Conservation (phyloP, 2,888 invertebrate species). For the Bimastos eiseni region DNA sequence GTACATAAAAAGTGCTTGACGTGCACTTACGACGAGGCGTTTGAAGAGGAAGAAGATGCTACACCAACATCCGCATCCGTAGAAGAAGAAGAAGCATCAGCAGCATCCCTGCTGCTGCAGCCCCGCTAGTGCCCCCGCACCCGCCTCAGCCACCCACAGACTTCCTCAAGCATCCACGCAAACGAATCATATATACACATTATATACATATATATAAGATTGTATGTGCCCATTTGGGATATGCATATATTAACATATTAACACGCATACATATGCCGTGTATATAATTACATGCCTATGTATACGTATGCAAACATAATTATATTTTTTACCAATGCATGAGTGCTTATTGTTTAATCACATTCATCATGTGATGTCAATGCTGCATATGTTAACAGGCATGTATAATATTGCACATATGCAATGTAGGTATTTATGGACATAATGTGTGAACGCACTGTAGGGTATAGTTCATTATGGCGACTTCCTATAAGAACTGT, state of each 20-base stretch:
- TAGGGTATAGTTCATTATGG: too few species aligned
- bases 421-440: too few species aligned
- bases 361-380: too few species aligned
- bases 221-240: too few species aligned
- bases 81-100: not conserved
- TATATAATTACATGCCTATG: not conserved
- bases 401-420: too few species aligned
- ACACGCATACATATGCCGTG: not conserved
- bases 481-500: too few species aligned
- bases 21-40: not conserved
- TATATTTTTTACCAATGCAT: not conserved
- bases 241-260: not conserved
- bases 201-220: too few species aligned
- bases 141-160: not conserved
- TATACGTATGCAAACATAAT: too few species aligned
- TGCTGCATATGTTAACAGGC: too few species aligned
- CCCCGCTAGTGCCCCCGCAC: not conserved
- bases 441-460: too few species aligned
- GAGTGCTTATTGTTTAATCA: too few species aligned
- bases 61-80: not conserved
- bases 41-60: not conserved
- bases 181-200: not conserved
- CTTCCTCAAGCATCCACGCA: constrained; percentile 1
- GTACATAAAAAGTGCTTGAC: not conserved
- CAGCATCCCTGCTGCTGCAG: not conserved